Base-by-base conservation (phyloP, 2,888 invertebrate species). In the Dasypolia templi region DNA sequence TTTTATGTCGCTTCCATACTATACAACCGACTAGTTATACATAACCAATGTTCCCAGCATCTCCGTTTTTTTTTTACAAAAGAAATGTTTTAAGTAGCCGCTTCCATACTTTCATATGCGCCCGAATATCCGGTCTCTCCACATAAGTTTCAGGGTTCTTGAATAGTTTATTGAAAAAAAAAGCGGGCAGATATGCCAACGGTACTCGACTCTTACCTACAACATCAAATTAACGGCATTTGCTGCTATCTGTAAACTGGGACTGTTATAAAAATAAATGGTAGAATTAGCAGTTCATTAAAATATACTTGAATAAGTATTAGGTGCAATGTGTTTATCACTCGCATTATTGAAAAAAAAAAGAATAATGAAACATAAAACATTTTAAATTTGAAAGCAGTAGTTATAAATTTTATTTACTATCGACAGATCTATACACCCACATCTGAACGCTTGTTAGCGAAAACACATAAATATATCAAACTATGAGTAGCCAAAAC, bases 391-490 rank as follows among this genome's bases (percentile, higher is more conserved):
- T 70, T 46, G 26, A 61, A 51, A 49, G n/a, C 4, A 56, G 26
- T 63, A 59, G 62, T 68, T 58, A 83, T 87, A 86, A 85, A 87
- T 85, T 63, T 55, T 11, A 59, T 68, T 76, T 49, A 72, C 65
- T 77, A 86, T 84, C 72, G 85, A 77, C 81, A 87, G 86, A 87
- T 88, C 89, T 90, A 85, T 87, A 88, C 90, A 90, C 90, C 91
- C 91, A 91, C 89, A 93, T 91, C 74, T 83, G 49, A 89, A 93
- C 88, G 92, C 87, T 86, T 91, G 81, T 93, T 91, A 92, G 77
- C 72, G 58, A 89, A 91, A 91, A 87, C 90, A 89, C 92, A 94
- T 93, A 94, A 93, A 94, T 92, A 93, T 92, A 91, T 93, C 93
- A 92, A 91, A 82, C 32, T 83, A 79, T 85, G 78, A 92, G 90